These are phyloP conservation scores for Theretra japonica DNA, from an alignment of 2,888 invertebrate genomes.

Conservation along the genomic window DNA sequence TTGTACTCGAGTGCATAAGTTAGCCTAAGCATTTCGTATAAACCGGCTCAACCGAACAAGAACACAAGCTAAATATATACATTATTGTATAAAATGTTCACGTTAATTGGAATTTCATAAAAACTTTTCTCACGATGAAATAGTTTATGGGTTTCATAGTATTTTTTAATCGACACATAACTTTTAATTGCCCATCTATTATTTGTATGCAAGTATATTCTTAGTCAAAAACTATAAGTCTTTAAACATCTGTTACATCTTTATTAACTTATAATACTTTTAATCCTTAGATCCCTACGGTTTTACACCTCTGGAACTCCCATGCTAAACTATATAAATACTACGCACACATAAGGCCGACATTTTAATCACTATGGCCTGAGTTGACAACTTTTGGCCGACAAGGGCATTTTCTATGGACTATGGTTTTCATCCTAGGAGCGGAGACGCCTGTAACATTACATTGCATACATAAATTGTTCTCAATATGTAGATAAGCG, in stretches of 20 bases:
- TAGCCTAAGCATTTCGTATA: slow-evolving; percentile 50
- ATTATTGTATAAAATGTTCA: not conserved
- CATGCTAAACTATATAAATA: slow-evolving; percentile 20
- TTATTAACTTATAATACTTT: slow-evolving; percentile 18
- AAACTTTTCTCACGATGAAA: not conserved
- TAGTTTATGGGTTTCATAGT: not conserved
- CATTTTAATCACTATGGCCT: slow-evolving; percentile 22
- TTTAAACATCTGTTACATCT: slow-evolving; percentile 17
- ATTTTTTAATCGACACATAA: slow-evolving; percentile 21
- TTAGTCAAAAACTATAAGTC: slow-evolving; percentile 22
- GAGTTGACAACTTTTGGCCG: slow-evolving; percentile 26
- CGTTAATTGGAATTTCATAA: not conserved
- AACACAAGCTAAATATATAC: slow-evolving; percentile 3
- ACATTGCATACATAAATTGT: not conserved
- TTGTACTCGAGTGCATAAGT: slow-evolving; percentile 79
- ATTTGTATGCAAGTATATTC: slow-evolving; percentile 24
- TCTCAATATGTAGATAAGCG: not conserved
- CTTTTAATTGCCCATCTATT: slow-evolving; percentile 8
- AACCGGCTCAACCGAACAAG: slow-evolving; percentile 13
- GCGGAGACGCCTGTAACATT: not conserved
- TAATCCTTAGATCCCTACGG: slow-evolving; percentile 9
- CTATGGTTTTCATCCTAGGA: not conserved
- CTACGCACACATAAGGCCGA: slow-evolving; percentile 26
- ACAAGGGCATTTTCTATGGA: not conserved
- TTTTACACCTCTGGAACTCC: slow-evolving; percentile 12